Evolutionary conservation across 2,113 vertebrate species (phyloP).

Genomic region (Poicephalus meyeri): DNA sequence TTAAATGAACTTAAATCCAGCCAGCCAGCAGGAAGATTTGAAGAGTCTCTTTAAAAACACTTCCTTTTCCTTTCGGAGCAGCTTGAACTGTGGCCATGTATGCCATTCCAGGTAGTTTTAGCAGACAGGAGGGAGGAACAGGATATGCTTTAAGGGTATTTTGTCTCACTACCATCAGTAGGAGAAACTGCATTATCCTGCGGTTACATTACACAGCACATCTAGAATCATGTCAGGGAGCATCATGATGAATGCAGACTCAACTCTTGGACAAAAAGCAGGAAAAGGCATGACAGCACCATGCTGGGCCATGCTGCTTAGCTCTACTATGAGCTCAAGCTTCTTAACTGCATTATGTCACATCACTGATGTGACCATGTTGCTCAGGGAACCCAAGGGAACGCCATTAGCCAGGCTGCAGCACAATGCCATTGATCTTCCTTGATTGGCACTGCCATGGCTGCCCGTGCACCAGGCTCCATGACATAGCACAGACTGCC

Average conservation of each 20-base stretch:
- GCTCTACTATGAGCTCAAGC: not conserved
- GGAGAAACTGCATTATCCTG: not conserved
- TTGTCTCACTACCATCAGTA: not conserved
- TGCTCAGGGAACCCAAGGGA: not conserved
- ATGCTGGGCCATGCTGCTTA: not conserved
- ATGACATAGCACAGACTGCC: too few relatives aligned
- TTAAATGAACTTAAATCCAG: not conserved
- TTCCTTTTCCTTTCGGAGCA: not conserved
- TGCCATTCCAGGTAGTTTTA: not conserved
- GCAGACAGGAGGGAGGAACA: accelerated
- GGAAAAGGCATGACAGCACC: not conserved
- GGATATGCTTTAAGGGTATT: not conserved
- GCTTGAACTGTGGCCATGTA: not conserved
- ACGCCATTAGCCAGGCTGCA: not conserved
- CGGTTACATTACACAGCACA: not conserved
- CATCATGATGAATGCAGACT: not conserved
- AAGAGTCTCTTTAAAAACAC: not conserved
- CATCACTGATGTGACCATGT: not conserved
- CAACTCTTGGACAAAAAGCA: not conserved
- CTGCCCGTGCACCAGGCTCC: not conserved
- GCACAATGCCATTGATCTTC: too few relatives aligned
- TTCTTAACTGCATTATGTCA: not conserved
- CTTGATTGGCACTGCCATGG: accelerated
- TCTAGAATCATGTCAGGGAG: not conserved
- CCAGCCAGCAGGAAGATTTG: not conserved